Conservation (phyloP, 2,888 invertebrate genomes). For the Apodemia duryi region DNA sequence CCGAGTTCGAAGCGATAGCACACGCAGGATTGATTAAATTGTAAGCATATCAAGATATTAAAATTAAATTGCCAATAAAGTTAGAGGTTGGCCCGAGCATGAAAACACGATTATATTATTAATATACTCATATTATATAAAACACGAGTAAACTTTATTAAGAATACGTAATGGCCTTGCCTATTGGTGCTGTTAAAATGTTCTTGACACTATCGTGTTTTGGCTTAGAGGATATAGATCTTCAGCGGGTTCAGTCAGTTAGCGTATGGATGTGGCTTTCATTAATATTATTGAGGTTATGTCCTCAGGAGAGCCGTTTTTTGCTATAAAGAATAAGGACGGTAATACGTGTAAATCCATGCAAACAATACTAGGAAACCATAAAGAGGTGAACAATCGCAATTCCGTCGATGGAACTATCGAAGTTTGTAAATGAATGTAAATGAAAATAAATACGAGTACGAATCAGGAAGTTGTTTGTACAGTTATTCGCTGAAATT, state of each 20-base stretch:
- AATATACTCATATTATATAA: no score
- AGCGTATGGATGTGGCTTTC: no score
- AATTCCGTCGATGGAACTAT: constrained; percentile 27
- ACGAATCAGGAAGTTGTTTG: constrained; percentile 61
- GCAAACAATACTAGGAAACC: constrained; percentile 49
- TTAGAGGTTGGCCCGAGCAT: neutral
- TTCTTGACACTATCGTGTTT: no score
- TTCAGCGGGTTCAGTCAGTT: no score
- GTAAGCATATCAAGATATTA: neutral
- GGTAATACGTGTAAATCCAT: constrained; percentile 42
- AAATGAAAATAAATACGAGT: constrained; percentile 43
- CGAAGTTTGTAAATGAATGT: constrained; percentile 60
- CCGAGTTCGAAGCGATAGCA: constrained; percentile 52
- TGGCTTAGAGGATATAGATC: no score
- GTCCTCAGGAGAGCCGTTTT: no score
- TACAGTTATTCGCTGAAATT: constrained; percentile 70
- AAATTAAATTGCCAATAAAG: neutral
- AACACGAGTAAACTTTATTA: no score
- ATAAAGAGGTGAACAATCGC: constrained; percentile 32
- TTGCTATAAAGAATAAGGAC: constrained; percentile 29
- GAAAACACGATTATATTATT: no score
- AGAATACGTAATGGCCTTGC: no score
- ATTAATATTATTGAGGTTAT: no score
- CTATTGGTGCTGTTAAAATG: no score
- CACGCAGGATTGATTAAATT: constrained; percentile 41